These are phyloP conservation scores for Colistium nudipinnis DNA, from an alignment of 2,113 vertebrate species.

Conservation along the genomic window DNA sequence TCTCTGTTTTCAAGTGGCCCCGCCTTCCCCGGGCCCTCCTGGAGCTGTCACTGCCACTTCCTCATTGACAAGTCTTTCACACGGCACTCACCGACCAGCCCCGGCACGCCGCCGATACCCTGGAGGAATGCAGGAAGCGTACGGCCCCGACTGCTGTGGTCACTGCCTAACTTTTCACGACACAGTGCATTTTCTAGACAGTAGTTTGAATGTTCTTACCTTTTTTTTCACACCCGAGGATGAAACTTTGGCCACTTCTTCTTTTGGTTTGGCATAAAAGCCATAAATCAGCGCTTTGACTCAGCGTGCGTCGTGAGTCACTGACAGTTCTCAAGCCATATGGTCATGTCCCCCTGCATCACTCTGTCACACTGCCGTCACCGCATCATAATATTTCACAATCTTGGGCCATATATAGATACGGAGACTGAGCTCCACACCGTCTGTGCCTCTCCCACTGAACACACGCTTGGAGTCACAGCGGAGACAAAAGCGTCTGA, in stretches of 20 bases:
- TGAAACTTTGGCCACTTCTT: neutral
- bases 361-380: neutral
- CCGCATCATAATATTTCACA: neutral
- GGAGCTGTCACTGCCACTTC: conserved; percentile 51
- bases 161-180: too few species aligned
- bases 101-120: conserved; percentile 45
- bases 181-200: neutral
- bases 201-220: neutral
- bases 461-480: conserved; percentile 46
- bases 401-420: neutral
- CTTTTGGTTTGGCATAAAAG: neutral
- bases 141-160: rapidly evolving
- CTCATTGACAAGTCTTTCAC: conserved; percentile 27
- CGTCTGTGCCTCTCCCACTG: conserved; percentile 40
- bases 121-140: conserved; percentile 51
- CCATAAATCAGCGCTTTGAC: conserved; percentile 3
- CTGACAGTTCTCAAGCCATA: neutral
- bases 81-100: conserved; percentile 22
- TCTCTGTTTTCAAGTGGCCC: conserved; percentile 26
- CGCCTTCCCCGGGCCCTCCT: conserved; percentile 38
- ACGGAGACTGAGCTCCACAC: neutral
- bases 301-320: neutral
- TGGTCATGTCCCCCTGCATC: neutral
- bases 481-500: conserved; percentile 34
- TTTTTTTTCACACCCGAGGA: too few species aligned